Conservation (phyloP, 2,797 vertebrate genomes). For the Semaprochilodus insignis region DNA sequence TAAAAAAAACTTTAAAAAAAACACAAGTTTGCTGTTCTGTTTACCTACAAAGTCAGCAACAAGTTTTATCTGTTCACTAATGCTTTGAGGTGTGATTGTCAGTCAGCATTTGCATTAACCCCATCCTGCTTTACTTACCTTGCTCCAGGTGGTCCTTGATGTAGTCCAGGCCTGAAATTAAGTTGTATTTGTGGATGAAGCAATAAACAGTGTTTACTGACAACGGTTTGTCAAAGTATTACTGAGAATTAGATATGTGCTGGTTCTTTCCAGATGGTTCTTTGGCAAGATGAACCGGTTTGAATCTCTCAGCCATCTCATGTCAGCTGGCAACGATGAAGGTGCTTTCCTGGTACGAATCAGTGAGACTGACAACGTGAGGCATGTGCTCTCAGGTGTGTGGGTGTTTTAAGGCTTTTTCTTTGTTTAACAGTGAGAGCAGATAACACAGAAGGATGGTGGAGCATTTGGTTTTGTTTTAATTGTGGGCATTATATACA, state of each 20-base stretch:
- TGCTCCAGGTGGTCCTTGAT: too few species aligned
- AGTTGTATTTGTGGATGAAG: too few species aligned
- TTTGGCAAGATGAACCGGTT: conserved; percentile 81
- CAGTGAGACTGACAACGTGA: conserved; percentile 75
- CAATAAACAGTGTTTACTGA: too few species aligned
- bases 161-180: too few species aligned
- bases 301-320: conserved; percentile 74
- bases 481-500: neutral
- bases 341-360: conserved; percentile 82
- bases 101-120: too few species aligned
- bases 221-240: too few species aligned
- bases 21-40: too few species aligned
- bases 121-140: too few species aligned
- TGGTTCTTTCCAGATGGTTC: conserved; percentile 77
- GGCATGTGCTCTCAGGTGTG: conserved; percentile 81
- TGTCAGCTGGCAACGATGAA: conserved; percentile 61
- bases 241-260: neutral
- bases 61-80: too few species aligned
- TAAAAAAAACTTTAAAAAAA: too few species aligned
- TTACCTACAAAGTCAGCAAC: too few species aligned
- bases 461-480: neutral
- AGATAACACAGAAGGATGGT: neutral
- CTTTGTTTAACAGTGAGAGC: neutral
- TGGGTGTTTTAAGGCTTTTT: neutral
- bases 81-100: too few species aligned